Percentiles rank a stretch among this genome's conserved stretches.
These are phyloP conservation scores for Aradophagus sp. DNA, from an alignment of 1,140 invertebrate genomes.

Conservation along the genomic window DNA sequence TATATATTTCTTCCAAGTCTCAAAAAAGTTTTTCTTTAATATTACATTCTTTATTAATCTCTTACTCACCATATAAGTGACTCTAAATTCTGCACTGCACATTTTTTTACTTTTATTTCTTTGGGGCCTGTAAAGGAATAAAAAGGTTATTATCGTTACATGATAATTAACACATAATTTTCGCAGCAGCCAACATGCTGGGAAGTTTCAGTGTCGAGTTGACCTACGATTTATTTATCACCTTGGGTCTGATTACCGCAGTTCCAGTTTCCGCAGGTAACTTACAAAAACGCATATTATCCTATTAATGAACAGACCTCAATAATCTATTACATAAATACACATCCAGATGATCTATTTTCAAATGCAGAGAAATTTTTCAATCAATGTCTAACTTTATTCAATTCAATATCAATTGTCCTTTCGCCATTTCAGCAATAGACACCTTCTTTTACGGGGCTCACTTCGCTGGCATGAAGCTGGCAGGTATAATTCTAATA, in stretches of 20 bases:
- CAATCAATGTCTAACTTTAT: background rate
- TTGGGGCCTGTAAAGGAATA: too few relatives aligned
- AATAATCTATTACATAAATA: too few relatives aligned
- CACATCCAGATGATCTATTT: too few relatives aligned
- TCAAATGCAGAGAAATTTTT: too few relatives aligned
- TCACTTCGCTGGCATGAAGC: constrained; percentile 93
- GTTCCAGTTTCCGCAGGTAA: constrained; percentile 93
- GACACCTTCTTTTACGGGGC: constrained; percentile 90
- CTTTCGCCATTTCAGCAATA: constrained; percentile 80
- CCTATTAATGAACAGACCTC: too few relatives aligned
- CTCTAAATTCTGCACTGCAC: constrained; percentile 7
- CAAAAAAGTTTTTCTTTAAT: too few relatives aligned
- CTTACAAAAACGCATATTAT: background rate
- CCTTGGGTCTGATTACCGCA: constrained; percentile 91
- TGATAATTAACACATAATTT: too few relatives aligned
- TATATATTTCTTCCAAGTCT: too few relatives aligned
- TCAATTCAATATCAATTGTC: too few relatives aligned
- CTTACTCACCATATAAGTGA: too few relatives aligned
- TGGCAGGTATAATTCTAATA: constrained; percentile 93
- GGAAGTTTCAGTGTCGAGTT: constrained; percentile 92
- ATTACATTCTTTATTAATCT: too few relatives aligned
- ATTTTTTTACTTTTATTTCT: constrained; percentile 67
- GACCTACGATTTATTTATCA: constrained; percentile 95
- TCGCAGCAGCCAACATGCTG: constrained; percentile 89
- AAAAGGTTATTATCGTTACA: too few relatives aligned